These are phyloP conservation scores for Thymelicus lineola DNA, from an alignment of 2,888 invertebrate species.

Conservation along the genomic window DNA sequence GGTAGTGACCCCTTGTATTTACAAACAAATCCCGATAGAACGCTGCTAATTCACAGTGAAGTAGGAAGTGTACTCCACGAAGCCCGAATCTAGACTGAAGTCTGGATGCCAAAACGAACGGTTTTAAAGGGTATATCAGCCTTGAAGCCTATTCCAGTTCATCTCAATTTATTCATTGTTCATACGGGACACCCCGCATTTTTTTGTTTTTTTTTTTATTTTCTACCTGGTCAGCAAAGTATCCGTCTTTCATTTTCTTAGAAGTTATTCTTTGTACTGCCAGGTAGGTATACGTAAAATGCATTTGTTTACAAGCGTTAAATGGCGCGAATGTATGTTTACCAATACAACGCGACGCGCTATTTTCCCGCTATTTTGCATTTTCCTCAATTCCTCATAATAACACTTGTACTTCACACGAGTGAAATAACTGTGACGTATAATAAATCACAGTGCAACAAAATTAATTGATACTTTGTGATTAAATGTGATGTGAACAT, in stretches of 20 bases:
- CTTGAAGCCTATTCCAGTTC: constrained; percentile 74
- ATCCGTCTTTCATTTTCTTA: constrained; percentile 46
- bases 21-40: constrained; percentile 63
- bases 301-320: constrained; percentile 74
- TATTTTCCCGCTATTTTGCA: constrained; percentile 63
- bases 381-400: constrained; percentile 43
- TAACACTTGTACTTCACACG: not conserved
- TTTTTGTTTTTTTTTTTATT: constrained; percentile 51
- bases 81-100: constrained; percentile 78
- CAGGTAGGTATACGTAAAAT: constrained; percentile 71
- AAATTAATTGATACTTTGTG: no score
- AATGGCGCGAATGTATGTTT: constrained; percentile 80
- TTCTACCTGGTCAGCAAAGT: constrained; percentile 55
- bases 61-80: constrained; percentile 69
- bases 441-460: no score
- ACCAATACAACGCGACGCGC: constrained; percentile 66
- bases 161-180: constrained; percentile 63
- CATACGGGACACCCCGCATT: constrained; percentile 52
- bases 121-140: constrained; percentile 78
- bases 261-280: constrained; percentile 52
- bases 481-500: no score
- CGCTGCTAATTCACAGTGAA: constrained; percentile 48
- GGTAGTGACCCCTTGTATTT: constrained; percentile 70
- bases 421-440: not conserved
- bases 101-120: constrained; percentile 72